These are phyloP conservation scores for Drosophila fuyamai DNA, from an alignment of 1,140 invertebrate genomes.

Conservation along the genomic window DNA sequence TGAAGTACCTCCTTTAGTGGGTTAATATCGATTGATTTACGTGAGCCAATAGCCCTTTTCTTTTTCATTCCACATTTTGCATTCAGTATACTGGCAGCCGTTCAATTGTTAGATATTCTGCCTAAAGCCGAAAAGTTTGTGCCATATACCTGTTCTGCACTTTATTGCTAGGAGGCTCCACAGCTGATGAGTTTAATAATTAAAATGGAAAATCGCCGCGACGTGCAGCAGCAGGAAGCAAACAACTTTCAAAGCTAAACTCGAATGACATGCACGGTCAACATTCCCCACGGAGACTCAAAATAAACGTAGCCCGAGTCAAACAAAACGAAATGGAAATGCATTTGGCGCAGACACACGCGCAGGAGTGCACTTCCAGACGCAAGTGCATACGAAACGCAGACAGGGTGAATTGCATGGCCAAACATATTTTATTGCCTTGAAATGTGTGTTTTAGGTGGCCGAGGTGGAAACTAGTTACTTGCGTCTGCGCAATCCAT, in stretches of 20 bases:
- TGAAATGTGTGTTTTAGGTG: constrained; percentile 65
- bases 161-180: background rate
- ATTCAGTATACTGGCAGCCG: constrained; percentile 27
- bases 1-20: constrained; percentile 24
- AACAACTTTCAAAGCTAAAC: constrained; percentile 76
- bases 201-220: constrained; percentile 43
- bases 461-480: constrained; percentile 60
- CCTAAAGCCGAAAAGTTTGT: constrained; percentile 6
- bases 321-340: constrained; percentile 64
- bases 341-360: constrained; percentile 64
- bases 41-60: constrained; percentile 1
- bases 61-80: constrained; percentile 5
- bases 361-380: constrained; percentile 39
- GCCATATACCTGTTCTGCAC: background rate
- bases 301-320: constrained; percentile 40
- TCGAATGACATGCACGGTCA: constrained; percentile 72
- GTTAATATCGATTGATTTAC: constrained; percentile 59
- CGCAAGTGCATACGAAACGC: constrained; percentile 9
- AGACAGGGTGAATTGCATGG: constrained; percentile 26
- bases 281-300: constrained; percentile 52
- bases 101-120: background rate
- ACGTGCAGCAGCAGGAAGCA: constrained; percentile 66
- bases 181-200: constrained; percentile 59
- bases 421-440: constrained; percentile 72
- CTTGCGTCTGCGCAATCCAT: constrained; percentile 42